phyloP scores from a whole-genome alignment of 37 sponge, comb jelly and placozoan species.

The Amphimedon queenslandica region DNA sequence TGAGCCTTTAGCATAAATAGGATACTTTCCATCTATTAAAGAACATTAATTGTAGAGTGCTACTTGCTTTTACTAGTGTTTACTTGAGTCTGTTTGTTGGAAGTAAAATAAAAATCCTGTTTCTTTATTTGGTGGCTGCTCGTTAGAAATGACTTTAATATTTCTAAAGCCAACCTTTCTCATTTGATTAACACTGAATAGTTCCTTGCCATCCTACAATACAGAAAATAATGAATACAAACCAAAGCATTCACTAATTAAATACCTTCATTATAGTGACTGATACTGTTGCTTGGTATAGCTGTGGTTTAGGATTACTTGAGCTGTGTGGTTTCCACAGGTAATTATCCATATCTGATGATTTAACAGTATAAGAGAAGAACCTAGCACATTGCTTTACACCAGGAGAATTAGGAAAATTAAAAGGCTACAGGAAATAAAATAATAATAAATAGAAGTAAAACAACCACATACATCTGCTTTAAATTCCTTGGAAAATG shows the following conservation, averaged over 20 bases:
- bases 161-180: slow-evolving; percentile 74
- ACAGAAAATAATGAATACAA: background rate
- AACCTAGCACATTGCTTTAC: background rate
- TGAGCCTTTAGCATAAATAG: slow-evolving; percentile 86
- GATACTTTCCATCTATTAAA: slow-evolving; percentile 19
- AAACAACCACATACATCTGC: too few relatives aligned
- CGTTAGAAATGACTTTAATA: slow-evolving; percentile 75
- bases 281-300: slow-evolving; percentile 5
- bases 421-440: background rate
- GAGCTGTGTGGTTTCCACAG: slow-evolving; percentile 48
- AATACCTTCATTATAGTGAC: background rate
- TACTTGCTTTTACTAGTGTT: background rate
- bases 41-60: background rate
- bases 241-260: background rate
- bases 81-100: background rate
- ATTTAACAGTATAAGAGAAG: background rate
- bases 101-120: slow-evolving; percentile 1
- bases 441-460: too few relatives aligned
- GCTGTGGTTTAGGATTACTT: slow-evolving; percentile 2
- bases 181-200: background rate
- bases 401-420: background rate
- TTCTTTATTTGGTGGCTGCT: slow-evolving; percentile 19
- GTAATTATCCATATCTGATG: background rate
- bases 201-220: background rate
- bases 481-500: too few relatives aligned